These are phyloP conservation scores for Lemur catta DNA, from an alignment of 2,797 vertebrate species.

Conservation along the genomic window DNA sequence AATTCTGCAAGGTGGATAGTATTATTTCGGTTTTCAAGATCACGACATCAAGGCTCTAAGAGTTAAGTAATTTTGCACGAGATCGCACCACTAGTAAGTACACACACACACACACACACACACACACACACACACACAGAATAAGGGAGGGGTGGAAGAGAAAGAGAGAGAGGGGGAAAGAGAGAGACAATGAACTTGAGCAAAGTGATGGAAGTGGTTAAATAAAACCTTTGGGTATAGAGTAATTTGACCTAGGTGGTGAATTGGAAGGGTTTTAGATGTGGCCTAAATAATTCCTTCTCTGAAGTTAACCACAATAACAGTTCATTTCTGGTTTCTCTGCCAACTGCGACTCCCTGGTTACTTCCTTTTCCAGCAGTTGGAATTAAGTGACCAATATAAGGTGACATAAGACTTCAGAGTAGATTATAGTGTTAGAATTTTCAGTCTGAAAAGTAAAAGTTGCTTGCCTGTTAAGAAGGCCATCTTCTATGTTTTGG, in stretches of 20 bases:
- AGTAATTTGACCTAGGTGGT: slow-evolving; percentile 73
- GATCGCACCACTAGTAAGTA: neutral
- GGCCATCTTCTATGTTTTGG: neutral
- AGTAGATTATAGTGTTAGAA: slow-evolving; percentile 32
- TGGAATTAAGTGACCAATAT: slow-evolving; percentile 57
- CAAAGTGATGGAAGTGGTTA: slow-evolving; percentile 56
- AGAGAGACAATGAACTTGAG: neutral
- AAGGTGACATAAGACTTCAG: slow-evolving; percentile 51
- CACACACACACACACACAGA: neutral
- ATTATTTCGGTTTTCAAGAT: slow-evolving; percentile 17
- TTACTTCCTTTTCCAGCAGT: slow-evolving; percentile 65
- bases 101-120: neutral
- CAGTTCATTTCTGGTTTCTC: slow-evolving; percentile 65
- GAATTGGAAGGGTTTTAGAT: slow-evolving; percentile 66
- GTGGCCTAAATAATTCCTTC: slow-evolving; percentile 71
- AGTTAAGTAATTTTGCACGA: neutral
- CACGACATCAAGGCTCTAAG: neutral
- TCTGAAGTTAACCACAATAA: slow-evolving; percentile 74
- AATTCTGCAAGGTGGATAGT: neutral
- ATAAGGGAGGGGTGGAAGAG: neutral
- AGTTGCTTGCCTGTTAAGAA: neutral
- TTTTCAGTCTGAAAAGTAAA: slow-evolving; percentile 6
- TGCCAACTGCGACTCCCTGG: slow-evolving; percentile 61
- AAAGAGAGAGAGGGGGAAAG: neutral
- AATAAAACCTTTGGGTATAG: slow-evolving; percentile 56